phyloP scores from a whole-genome alignment of 2,888 invertebrate genomes.

The Dynastes maya region DNA sequence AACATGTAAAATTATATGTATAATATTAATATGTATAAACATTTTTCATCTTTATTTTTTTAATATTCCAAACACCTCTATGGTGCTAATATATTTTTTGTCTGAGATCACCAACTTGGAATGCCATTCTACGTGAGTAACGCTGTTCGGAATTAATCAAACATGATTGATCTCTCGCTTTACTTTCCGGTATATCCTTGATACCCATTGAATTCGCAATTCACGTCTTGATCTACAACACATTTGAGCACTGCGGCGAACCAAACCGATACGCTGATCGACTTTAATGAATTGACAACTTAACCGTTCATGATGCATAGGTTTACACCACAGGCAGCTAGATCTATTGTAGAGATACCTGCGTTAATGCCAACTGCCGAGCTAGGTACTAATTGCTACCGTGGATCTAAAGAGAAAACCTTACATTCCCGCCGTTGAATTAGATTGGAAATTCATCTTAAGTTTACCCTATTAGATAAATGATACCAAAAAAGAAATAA shows the following conservation, averaged over 20 bases:
- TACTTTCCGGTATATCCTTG: neutral
- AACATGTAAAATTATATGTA: too few relatives aligned
- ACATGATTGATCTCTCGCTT: neutral
- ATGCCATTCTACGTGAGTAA: neutral
- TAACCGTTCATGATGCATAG: constrained; percentile 36
- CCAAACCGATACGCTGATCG: constrained; percentile 9
- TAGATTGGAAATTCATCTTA: neutral
- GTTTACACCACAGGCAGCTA: constrained; percentile 5
- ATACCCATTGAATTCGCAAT: constrained; percentile 16
- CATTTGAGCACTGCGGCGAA: constrained; percentile 26
- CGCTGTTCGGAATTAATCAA: constrained; percentile 4
- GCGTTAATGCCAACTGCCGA: neutral
- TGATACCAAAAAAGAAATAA: too few relatives aligned
- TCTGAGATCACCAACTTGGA: too few relatives aligned
- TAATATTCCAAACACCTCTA: too few relatives aligned
- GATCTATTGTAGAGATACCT: constrained; percentile 24
- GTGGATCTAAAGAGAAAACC: neutral
- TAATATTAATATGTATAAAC: too few relatives aligned
- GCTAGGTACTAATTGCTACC: neutral
- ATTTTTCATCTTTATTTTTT: too few relatives aligned
- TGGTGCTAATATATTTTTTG: too few relatives aligned
- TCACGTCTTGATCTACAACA: constrained; percentile 33
- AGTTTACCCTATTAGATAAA: too few relatives aligned
- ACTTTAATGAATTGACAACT: constrained; percentile 43
- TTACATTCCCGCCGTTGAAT: neutral